Base-by-base conservation (phyloP, 2,113 vertebrate genomes). In the Tupaia tana region DNA sequence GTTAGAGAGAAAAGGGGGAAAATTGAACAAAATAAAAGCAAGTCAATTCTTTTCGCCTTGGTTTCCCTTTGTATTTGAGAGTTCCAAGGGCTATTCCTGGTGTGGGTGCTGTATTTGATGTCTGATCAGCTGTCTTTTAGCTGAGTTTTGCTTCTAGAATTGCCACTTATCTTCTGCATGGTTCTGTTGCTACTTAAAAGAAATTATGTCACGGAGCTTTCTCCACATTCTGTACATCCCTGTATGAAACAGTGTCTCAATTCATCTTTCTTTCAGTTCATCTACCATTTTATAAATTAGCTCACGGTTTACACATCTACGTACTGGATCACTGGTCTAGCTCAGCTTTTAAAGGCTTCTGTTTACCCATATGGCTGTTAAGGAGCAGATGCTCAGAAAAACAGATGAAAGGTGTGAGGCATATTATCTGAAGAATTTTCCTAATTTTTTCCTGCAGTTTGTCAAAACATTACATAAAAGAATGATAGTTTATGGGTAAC, bases 401-500 rank as follows among this genome's bases (percentile, higher is more conserved):
- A 90, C 6, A 98, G 96, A 94, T 96, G 92, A 97, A 97, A 98
- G 96, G 92, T 97, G 90, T 98, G 97, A 98, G 94, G 98, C 96
- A 98, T 97, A 92, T 94, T 97, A 96, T 97, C 96, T 97, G 82
- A 59, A 98, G 96, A 97, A 97, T 97, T 98, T 98, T 98, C 92
- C 95, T 98, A 97, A 97, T 97, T 98, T 97, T 97, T 96, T 97
- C 96, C 96, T 59, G 56, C 80, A 87, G 71, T 98, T 98, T 98
- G 93, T 99, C 98, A 98, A 98, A 98, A 98, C 97, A 98, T 97
- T 97, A 93, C 86, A 96, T 96, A 97, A 98, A 98, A 98, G 95
- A 97, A 97, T 93, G 94, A 97, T 98, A 97, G 97, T 97, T 97
- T 96, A 97, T 96, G 93, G 84, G 93, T 98, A 98, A 98, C 93